A percentile compares a stretch with the other conserved stretches of the same genome.
Conservation (phyloP, 2,797 vertebrate species). For the Lerista edwardsae region DNA sequence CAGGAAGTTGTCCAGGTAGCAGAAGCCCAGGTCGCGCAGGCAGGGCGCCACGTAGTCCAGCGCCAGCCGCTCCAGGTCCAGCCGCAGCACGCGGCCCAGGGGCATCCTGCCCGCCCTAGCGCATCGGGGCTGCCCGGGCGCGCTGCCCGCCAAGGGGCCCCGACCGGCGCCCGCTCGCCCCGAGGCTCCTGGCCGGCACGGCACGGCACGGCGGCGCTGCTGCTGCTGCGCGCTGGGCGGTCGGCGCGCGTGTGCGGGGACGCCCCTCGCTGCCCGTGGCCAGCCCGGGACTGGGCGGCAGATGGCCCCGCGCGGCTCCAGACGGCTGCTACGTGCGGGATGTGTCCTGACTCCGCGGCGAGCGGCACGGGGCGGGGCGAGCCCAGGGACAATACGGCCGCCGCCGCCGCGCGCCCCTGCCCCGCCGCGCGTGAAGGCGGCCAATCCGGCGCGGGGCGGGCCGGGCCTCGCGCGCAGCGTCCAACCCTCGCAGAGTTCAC, state of each 20-base stretch:
- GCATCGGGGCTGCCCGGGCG: too few species aligned
- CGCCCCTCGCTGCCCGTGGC: too few species aligned
- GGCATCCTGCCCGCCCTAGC: too few species aligned
- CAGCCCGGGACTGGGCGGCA: too few species aligned
- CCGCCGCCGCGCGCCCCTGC: not conserved
- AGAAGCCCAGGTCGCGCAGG: slow-evolving; percentile 85
- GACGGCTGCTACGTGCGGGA: slow-evolving; percentile 80
- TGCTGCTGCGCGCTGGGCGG: too few species aligned
- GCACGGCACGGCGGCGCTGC: too few species aligned
- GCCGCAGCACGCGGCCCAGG: slow-evolving; percentile 75
- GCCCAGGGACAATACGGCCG: not conserved
- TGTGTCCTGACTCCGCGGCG: slow-evolving; percentile 67
- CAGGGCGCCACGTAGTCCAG: slow-evolving; percentile 86
- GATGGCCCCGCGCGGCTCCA: too few species aligned
- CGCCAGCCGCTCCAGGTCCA: slow-evolving; percentile 85
- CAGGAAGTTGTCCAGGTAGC: slow-evolving; percentile 88
- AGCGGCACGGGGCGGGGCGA: slow-evolving; percentile 61
- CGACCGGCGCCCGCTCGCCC: too few species aligned
- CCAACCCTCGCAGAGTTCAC: not conserved
- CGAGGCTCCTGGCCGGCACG: too few species aligned
- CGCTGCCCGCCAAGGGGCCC: too few species aligned
- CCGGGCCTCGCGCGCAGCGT: not conserved
- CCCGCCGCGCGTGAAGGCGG: fast-evolving
- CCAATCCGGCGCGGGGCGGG: slow-evolving; percentile 13
- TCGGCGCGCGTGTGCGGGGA: too few species aligned